Evolutionary conservation across 1,140 invertebrate species (phyloP).

Genomic region (Drosophila nebulosa): DNA sequence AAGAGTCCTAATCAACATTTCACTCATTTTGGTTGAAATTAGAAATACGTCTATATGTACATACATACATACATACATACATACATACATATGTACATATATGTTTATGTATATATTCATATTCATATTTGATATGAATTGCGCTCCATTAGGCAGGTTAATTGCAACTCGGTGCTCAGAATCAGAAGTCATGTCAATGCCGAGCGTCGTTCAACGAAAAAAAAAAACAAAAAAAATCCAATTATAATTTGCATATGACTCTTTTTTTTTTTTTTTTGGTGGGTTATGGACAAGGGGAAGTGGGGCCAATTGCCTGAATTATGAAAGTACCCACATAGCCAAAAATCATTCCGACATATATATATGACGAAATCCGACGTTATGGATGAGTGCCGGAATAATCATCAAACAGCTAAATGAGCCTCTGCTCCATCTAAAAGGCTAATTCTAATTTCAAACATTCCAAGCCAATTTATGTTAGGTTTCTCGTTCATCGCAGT

Average conservation of each 20-base stretch:
- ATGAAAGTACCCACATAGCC: not conserved
- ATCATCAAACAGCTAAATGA: not conserved
- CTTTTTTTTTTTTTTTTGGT: not conserved
- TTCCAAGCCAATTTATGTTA: not conserved
- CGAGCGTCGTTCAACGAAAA: not conserved
- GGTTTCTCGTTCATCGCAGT: not conserved
- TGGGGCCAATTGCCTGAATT: not conserved
- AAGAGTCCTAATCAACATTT: conserved; percentile 7
- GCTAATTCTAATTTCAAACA: not conserved
- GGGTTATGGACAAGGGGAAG: not conserved
- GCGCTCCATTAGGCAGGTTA: conserved; percentile 35
- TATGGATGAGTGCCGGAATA: not conserved
- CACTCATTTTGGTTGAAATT: not conserved
- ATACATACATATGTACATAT: not conserved
- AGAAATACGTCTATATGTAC: not conserved
- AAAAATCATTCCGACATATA: not conserved
- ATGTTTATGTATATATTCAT: not conserved
- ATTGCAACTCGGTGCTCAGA: conserved; percentile 19
- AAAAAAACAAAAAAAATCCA: not conserved
- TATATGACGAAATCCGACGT: not conserved
- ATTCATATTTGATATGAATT: not conserved
- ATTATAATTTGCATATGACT: conserved; percentile 22
- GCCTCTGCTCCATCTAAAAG: not conserved
- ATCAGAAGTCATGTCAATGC: conserved; percentile 28
- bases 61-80: not conserved